Percentiles rank a stretch among this genome's conserved stretches.
These are phyloP conservation scores for Ephydatia muelleri DNA, from an alignment of 37 sponge, comb jelly and placozoan species.

Conservation along the genomic window DNA sequence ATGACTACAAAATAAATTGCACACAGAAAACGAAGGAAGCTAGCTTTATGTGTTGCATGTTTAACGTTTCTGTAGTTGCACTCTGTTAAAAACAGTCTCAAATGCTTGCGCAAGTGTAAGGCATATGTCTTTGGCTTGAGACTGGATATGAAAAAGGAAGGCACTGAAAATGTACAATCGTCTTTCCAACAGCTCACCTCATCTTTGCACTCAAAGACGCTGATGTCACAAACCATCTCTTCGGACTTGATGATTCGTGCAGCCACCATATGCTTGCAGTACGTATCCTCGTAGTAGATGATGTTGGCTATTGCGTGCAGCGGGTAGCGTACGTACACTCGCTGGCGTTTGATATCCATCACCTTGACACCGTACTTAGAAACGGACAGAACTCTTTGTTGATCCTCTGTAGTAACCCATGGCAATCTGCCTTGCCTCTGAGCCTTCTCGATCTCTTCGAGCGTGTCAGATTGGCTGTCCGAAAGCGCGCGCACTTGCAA, in stretches of 20 bases:
- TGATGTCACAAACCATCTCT: slow-evolving; percentile 47
- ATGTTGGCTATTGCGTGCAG: slow-evolving; percentile 76
- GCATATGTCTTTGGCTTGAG: slow-evolving; percentile 79
- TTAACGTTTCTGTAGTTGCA: slow-evolving; percentile 13
- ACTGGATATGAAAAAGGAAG: slow-evolving; percentile 19
- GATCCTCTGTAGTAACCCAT: slow-evolving; percentile 45
- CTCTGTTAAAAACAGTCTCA: slow-evolving; percentile 68
- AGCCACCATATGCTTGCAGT: slow-evolving; percentile 66
- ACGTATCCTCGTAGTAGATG: slow-evolving; percentile 74
- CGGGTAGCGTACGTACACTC: slow-evolving; percentile 69
- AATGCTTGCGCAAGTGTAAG: slow-evolving; percentile 80
- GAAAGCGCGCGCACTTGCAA: not conserved
- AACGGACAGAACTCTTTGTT: slow-evolving; percentile 49
- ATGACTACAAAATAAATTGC: too few species aligned
- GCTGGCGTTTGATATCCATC: slow-evolving; percentile 56
- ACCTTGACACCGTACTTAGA: slow-evolving; percentile 85
- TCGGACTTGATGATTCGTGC: slow-evolving; percentile 31
- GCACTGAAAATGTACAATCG: not conserved
- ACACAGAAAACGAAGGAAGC: not conserved
- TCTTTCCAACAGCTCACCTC: slow-evolving; percentile 38
- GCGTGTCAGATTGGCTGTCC: slow-evolving; percentile 31
- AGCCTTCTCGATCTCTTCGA: slow-evolving; percentile 63
- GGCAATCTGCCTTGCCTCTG: slow-evolving; percentile 79
- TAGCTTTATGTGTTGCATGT: not conserved
- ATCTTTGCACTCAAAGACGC: slow-evolving; percentile 65